Evolutionary conservation across 2,888 invertebrate genomes (phyloP), one percentile per base, ranked within the genome.

Genomic region (Ochropleura plecta): DNA sequence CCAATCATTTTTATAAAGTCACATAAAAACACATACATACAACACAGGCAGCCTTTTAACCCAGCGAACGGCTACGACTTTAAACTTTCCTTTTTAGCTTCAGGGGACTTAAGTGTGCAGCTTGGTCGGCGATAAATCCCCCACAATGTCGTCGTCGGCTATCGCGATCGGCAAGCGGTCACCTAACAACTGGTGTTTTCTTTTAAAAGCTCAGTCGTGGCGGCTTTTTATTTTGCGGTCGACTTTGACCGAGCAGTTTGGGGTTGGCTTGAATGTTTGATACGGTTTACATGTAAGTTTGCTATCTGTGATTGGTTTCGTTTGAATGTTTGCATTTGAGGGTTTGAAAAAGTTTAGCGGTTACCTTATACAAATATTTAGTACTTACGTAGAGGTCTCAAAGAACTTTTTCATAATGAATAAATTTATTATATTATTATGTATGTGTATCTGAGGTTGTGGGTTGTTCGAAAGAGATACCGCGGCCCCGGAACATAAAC

Each of bases 51-150:
- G 69, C 78, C 78, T 83, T 83, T 86, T 76, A 84, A 86, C 84
- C 79, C 84, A 72, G 69, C 84, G 67, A 73, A 73, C 59, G 63
- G 76, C 69, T 69, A 59, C 77, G 79, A 85, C 81, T 88, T 87
- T 84, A 86, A 89, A 89, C 87, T 87, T 86, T 88, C 87, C 90
- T 86, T 87, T 90, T 87, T 88, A 86, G 84, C 88, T 84, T 84
- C 76, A 70, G 79, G 78, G 81, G 86, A 83, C 88, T 87, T 87
- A 88, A 88, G 86, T 88, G 90, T 83, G 84, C 84, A 81, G 71
- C 74, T 81, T 82, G 84, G 84, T 78, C 73, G 64, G 69, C 88
- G 83, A 89, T 90, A 90, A 90, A 89, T 86, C 88, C 87, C 66
- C 84, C 83, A 76, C 85, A 82, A 83, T 84, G 88, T 87, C 85